Percentiles rank a stretch among this genome's conserved stretches.
Conservation (phyloP, 92 coral and sea anemone genomes). For the Parazoanthus darwini region DNA sequence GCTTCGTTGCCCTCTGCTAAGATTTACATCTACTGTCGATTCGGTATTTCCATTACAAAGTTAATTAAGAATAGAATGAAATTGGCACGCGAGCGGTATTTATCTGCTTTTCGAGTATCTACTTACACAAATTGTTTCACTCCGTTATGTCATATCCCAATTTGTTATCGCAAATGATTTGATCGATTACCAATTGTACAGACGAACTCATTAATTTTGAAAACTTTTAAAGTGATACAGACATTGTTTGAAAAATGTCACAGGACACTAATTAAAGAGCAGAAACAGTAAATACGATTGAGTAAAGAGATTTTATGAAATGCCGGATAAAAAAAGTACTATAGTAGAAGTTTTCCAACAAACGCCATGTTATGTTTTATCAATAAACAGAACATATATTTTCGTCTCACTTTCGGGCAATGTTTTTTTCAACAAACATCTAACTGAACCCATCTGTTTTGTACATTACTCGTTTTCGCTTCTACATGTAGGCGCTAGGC, state of each 20-base stretch:
- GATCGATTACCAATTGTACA: not conserved
- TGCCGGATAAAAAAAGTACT: too few relatives aligned
- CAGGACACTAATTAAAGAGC: not conserved
- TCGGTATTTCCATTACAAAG: too few relatives aligned
- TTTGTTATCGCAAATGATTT: not conserved
- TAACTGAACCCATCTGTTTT: not conserved
- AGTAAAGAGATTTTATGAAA: not conserved
- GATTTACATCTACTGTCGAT: not conserved
- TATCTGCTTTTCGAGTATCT: not conserved
- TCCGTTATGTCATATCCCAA: too few relatives aligned
- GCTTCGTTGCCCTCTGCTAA: too few relatives aligned
- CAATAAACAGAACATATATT: not conserved
- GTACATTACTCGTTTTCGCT: not conserved
- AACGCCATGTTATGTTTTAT: not conserved
- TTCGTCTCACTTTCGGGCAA: not conserved
- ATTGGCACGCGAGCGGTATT: not conserved
- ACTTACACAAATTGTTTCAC: not conserved
- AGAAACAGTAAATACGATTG: not conserved
- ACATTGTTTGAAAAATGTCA: not conserved
- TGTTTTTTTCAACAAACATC: not conserved
- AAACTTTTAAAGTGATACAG: too few relatives aligned
- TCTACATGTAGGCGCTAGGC: not conserved
- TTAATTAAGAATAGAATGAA: too few relatives aligned
- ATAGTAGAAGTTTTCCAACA: not conserved
- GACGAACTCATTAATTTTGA: not conserved